Base-by-base conservation (phyloP, 2,797 vertebrate species). In the Tragelaphus eurycerus region DNA sequence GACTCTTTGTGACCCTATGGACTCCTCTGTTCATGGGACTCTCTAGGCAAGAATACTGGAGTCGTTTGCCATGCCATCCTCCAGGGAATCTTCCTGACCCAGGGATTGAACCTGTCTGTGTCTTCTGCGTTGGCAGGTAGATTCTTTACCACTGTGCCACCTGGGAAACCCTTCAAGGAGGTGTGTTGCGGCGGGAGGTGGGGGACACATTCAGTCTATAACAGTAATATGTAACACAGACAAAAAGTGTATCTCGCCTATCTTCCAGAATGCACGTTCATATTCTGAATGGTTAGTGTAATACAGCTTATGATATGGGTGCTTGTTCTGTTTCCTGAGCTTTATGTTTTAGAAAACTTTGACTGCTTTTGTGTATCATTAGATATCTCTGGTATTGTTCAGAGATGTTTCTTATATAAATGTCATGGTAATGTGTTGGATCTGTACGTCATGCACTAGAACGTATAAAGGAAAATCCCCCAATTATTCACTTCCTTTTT, bases 171-270 rank as follows among this genome's bases (percentile, higher is more conserved):
- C 71, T 74, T 74, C 38, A 74, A 74, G 71, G 71, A 46, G 23
- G 23, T 25, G 16, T 7, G 9, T 31, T 34, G n/a, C 0, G 0
- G 29, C 3, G 13, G 3, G 3, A 7, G 46, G 4, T 4, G 2
- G 15, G 11, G 2, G 15, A 0, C 1, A 31, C 29, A 46, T 55
- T 50, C 17, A 15, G 19, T 62, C n/a, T 17, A 11, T 19, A 31
- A 81, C 12, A n/a, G 34, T 29, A 60, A 8, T 48, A 4, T 4
- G 21, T 52, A 52, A 79, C 52, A 25, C 21, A 86, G 54, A 14
- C 31, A 60, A 23, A 89, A 83, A 31, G 52, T 84, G 23, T 31
- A 11, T 59, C 34, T 76, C 1, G 0, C 4, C 7, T 15, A 1
- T 38, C 31, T 62, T 76, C 17, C 43, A 31, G 17, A 76, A 19